Evolutionary conservation across 2,797 vertebrate species (phyloP).

Genomic region (Rhinatrema bivittatum): DNA sequence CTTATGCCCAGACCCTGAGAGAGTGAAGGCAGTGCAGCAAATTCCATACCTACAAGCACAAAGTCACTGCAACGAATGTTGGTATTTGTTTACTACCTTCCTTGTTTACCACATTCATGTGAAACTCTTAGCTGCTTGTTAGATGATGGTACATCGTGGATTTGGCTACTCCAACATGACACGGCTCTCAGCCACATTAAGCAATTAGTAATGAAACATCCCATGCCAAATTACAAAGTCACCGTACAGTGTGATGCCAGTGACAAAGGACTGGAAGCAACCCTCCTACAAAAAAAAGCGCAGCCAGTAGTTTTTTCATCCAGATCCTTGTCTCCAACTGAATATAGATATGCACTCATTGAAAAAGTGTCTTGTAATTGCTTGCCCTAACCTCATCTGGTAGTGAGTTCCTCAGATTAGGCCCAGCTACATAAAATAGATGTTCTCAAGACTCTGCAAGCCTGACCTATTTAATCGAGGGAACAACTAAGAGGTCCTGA

Average conservation of each 20-base stretch:
- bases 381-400: no score
- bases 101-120: not conserved
- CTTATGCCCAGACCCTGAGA: slow-evolving; percentile 1
- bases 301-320: not conserved
- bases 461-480: no score
- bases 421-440: no score
- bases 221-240: not conserved
- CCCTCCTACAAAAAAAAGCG: not conserved
- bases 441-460: no score
- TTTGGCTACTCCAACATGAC: not conserved
- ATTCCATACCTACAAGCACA: not conserved
- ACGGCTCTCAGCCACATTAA: not conserved
- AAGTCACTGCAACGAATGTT: not conserved
- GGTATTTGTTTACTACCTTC: not conserved
- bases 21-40: not conserved
- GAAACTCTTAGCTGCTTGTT: not conserved
- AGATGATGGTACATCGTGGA: not conserved
- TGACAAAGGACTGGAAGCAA: not conserved
- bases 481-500: no score
- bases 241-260: no score
- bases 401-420: no score
- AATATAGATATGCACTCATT: not conserved
- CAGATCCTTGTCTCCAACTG: no score
- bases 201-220: not conserved
- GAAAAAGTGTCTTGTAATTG: not conserved